Evolutionary conservation across 2,888 invertebrate species (phyloP).

Genomic region (Clunio marinus): DNA sequence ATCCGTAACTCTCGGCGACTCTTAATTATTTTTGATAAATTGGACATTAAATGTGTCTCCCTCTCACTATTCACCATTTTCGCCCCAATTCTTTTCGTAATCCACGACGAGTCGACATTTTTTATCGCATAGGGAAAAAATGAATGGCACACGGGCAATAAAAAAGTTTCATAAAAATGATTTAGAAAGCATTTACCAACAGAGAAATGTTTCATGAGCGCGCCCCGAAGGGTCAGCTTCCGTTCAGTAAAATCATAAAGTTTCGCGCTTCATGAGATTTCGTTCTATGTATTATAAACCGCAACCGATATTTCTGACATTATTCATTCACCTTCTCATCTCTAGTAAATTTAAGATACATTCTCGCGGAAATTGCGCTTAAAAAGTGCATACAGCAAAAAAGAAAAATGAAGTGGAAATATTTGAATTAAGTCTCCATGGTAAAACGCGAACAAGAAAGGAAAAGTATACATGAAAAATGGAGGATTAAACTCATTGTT

Average conservation of each 20-base stretch:
- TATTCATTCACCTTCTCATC: not conserved
- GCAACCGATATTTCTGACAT: too few relatives aligned
- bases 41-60: slow-evolving; percentile 36
- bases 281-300: too few relatives aligned
- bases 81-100: not conserved
- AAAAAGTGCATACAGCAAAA: not conserved
- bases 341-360: not conserved
- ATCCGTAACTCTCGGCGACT: slow-evolving; percentile 11
- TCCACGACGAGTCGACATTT: slow-evolving; percentile 1
- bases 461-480: slow-evolving; percentile 13
- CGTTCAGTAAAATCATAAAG: not conserved
- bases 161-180: slow-evolving; percentile 29
- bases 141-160: not conserved
- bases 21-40: slow-evolving; percentile 39
- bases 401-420: not conserved
- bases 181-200: slow-evolving; percentile 17
- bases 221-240: slow-evolving; percentile 5
- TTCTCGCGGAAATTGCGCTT: not conserved
- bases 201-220: not conserved
- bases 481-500: slow-evolving; percentile 14
- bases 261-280: not conserved
- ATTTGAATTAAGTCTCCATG: not conserved
- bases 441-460: not conserved
- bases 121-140: not conserved
- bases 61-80: not conserved